Evolutionary conservation across 2,797 vertebrate genomes (phyloP).

Genomic region (Scomberomorus guttatus): DNA sequence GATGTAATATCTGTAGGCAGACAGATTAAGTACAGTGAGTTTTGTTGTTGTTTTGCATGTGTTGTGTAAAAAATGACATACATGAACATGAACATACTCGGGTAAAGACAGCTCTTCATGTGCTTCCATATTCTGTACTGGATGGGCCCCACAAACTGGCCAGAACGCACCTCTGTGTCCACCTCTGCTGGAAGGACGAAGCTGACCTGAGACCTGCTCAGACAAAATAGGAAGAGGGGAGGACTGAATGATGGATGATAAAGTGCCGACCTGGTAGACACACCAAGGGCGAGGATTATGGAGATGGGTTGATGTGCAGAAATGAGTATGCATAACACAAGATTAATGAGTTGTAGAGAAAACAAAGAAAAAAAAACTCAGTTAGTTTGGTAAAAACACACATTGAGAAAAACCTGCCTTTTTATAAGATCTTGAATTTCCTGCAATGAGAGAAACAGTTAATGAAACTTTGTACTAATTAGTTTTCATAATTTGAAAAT

Average conservation of each 20-base stretch:
- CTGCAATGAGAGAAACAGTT: constrained; percentile 72
- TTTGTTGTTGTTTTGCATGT: constrained; percentile 6
- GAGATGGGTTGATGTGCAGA: constrained; percentile 11
- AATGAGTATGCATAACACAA: constrained; percentile 3
- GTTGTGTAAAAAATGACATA: neutral
- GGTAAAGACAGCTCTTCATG: constrained; percentile 86
- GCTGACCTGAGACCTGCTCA: constrained; percentile 81
- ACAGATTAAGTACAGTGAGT: constrained; percentile 4
- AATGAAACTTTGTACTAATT: neutral
- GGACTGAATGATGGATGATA: constrained; percentile 25
- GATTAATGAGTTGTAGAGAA: constrained; percentile 31
- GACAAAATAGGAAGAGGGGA: constrained; percentile 13
- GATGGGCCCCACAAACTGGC: constrained; percentile 85
- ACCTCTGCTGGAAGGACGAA: constrained; percentile 77
- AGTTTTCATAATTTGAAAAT: constrained; percentile 4
- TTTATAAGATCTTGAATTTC: constrained; percentile 87
- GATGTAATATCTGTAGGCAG: constrained; percentile 78
- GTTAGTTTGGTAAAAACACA: neutral
- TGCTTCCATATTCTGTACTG: constrained; percentile 88
- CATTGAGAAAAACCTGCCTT: constrained; percentile 73
- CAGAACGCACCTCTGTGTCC: constrained; percentile 78
- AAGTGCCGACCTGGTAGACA: constrained; percentile 1
- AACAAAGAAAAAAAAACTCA: neutral
- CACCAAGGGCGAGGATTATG: constrained; percentile 7
- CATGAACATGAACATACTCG: constrained; percentile 72